Evolutionary conservation across 2,797 vertebrate species (phyloP).

Genomic region (Lagorchestes hirsutus): DNA sequence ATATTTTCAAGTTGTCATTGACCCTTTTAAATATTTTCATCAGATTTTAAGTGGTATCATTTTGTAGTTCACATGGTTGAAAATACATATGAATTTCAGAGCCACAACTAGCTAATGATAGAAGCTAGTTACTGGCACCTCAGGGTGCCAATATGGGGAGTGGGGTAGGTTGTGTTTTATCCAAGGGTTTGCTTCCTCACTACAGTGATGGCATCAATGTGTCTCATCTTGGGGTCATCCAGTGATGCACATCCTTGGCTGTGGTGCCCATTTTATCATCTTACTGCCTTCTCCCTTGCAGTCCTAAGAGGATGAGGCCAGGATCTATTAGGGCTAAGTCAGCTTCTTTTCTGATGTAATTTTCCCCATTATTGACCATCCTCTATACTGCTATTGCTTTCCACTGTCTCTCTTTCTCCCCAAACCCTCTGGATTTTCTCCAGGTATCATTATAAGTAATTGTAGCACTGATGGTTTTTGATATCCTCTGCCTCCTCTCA

Average conservation of each 20-base stretch:
- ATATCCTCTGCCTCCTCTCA: background rate
- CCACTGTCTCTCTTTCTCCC: background rate
- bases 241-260: background rate
- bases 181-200: background rate
- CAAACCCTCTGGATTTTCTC: background rate
- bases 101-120: background rate
- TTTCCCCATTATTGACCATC: background rate
- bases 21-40: background rate
- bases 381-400: background rate
- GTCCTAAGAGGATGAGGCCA: background rate
- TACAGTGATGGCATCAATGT: background rate
- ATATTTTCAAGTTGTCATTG: background rate
- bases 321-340: background rate
- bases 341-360: background rate
- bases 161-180: background rate
- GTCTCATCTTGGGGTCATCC: background rate
- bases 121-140: background rate
- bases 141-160: background rate
- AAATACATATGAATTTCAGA: background rate
- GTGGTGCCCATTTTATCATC: background rate
- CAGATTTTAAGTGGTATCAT: background rate
- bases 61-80: background rate
- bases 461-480: background rate
- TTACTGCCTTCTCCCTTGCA: background rate
- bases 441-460: background rate